Evolutionary conservation across 1,140 invertebrate genomes (phyloP), one percentile per base, ranked within the genome.

Genomic region (Acromyrmex charruanus): DNA sequence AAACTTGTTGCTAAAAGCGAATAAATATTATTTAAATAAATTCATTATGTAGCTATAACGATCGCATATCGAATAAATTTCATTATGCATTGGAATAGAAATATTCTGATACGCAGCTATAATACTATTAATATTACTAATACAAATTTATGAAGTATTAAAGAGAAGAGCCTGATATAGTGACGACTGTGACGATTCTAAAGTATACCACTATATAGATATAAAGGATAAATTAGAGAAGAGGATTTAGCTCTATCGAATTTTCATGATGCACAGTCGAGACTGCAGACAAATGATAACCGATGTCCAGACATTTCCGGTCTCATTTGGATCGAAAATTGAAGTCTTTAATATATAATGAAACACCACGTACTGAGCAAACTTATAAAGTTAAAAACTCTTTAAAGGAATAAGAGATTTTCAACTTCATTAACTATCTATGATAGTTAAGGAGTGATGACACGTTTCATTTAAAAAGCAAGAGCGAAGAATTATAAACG

Each of bases 271-370:
- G 21, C 14, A 18, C 21, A 74, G 25, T 74, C 51, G 51, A 3
- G 18, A 55, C 71, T 12, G 49, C 71, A 74, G 51, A 31, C 25
- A 74, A 74, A 55, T 74, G 44, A 12, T 71, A 74, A 74, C 2
- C 16, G 10, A 31, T 51, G 18, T 2, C 4, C 14, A 25, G 21
- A 49, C 49, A n/a, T 74, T 53, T 74, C 10, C 71, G 10, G 25
- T 2, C 3, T 18, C 10, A n/a, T 12, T 18, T 9, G 5, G 49
- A 14, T 4, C n/a, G 12, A 44, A 39, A 44, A 39, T 68, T 10
- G 4, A 74, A 74, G 49, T 74, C 51, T 74, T 74, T 12, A 28
- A 72, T 12, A 18, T 66, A 1, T 31, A 66, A 66, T 9, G 9
- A 28, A 53, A 25, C 0, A 25, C 6, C 16, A 16, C 16, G 21